These are phyloP conservation scores for Ceyx cyanopectus DNA, from an alignment of 2,113 vertebrate genomes.

Conservation along the genomic window DNA sequence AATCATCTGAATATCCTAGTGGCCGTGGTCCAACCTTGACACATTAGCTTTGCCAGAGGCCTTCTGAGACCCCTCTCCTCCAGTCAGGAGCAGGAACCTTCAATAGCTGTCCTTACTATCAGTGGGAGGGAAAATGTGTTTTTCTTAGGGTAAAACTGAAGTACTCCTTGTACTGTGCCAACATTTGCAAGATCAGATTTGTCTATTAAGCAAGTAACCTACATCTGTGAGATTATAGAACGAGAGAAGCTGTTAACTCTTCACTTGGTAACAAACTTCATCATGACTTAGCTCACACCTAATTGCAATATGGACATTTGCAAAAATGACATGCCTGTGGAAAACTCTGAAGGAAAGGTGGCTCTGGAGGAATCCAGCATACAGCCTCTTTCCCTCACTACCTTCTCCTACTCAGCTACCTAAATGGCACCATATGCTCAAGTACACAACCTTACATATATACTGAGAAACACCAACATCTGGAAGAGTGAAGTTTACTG, in stretches of 20 bases:
- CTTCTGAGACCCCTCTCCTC: background rate
- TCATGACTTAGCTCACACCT: background rate
- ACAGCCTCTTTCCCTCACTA: background rate
- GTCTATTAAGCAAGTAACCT: background rate
- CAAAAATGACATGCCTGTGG: background rate
- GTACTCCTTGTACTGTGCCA: background rate
- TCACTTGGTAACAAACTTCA: background rate
- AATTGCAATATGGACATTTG: background rate
- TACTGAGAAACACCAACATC: constrained; percentile 43
- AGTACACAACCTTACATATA: background rate
- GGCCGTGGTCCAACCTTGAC: background rate
- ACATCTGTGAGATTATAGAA: background rate
- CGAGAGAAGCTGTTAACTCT: background rate
- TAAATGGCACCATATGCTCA: constrained; percentile 26
- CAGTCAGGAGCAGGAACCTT: background rate
- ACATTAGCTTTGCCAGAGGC: background rate
- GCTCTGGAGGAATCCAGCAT: background rate
- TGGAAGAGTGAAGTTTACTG: constrained; percentile 17
- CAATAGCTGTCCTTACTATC: background rate
- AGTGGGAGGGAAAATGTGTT: background rate
- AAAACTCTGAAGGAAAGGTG: background rate
- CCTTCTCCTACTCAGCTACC: constrained; percentile 35
- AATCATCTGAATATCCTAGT: background rate
- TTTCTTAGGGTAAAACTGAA: background rate
- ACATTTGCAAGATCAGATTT: background rate